Conservation (phyloP, 2,113 vertebrate species). For the Menura novaehollandiae region DNA sequence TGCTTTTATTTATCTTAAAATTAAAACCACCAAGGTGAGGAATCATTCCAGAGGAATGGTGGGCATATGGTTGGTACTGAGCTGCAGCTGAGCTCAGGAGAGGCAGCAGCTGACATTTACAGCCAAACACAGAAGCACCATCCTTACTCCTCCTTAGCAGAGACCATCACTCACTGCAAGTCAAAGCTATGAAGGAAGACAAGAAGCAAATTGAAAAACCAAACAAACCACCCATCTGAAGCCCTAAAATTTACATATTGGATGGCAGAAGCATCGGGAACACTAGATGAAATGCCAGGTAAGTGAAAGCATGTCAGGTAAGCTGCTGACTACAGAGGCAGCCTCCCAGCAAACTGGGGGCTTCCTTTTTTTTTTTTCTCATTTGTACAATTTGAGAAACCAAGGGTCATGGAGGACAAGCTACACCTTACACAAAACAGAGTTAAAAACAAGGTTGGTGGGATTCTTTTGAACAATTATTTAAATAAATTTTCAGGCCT, state of each 20-base stretch:
- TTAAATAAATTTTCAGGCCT: not conserved
- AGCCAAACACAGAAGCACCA: not conserved
- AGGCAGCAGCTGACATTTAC: not conserved
- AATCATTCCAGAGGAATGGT: not conserved
- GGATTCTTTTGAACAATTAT: not conserved
- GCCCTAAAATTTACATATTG: rapidly evolving
- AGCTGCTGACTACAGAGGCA: not conserved
- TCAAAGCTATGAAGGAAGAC: not conserved
- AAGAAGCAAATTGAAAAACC: not conserved
- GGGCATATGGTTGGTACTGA: not conserved
- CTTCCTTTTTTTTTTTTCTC: not conserved
- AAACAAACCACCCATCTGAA: not conserved
- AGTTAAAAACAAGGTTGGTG: not conserved
- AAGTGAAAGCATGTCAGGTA: not conserved
- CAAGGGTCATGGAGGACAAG: not conserved
- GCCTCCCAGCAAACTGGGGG: not conserved
- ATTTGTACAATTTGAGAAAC: not conserved
- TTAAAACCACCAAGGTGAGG: not conserved
- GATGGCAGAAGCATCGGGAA: not conserved
- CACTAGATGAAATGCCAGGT: not conserved
- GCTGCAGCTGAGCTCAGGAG: not conserved
- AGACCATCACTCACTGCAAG: not conserved
- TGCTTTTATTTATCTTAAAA: not conserved
- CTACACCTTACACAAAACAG: not conserved
- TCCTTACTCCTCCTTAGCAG: not conserved